These are phyloP conservation scores for Paedocypris micromegethes DNA, from an alignment of 2,797 vertebrate genomes.

Conservation along the genomic window DNA sequence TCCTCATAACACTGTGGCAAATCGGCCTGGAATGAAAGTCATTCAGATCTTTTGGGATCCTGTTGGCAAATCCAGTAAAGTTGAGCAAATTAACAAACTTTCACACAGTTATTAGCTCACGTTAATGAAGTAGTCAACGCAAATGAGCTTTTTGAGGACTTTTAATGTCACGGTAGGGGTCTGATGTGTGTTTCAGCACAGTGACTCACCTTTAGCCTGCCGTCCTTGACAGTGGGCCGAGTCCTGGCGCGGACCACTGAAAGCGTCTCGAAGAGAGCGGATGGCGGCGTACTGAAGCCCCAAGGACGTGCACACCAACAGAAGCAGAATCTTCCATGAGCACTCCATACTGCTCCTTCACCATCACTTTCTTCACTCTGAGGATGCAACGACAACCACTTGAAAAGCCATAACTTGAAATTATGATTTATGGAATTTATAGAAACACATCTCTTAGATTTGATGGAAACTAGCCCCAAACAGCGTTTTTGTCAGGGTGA, in stretches of 20 bases:
- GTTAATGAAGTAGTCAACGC: no score
- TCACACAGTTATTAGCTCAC: not conserved
- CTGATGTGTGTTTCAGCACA: not conserved
- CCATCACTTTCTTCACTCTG: constrained; percentile 63
- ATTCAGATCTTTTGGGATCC: not conserved
- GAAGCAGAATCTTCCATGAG: constrained; percentile 76
- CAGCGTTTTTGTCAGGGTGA: no score
- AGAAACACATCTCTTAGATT: no score
- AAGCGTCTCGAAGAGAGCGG: constrained; percentile 68
- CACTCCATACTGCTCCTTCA: constrained; percentile 70
- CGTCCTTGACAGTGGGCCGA: constrained; percentile 62
- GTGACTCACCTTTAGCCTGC: constrained; percentile 61
- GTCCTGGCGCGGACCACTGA: constrained; percentile 65
- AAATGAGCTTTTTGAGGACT: not conserved
- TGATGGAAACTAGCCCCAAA: no score
- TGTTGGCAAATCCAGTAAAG: constrained; percentile 2
- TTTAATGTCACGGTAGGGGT: constrained; percentile 7
- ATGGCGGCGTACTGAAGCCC: constrained; percentile 78
- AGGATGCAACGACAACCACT: not conserved
- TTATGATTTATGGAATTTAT: no score
- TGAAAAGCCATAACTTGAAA: no score
- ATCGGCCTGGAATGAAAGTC: constrained; percentile 1
- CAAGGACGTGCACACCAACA: constrained; percentile 72
- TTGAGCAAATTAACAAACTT: not conserved
- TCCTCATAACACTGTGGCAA: not conserved